phyloP scores from a whole-genome alignment of 2,888 invertebrate species.

The Tachina fera region DNA sequence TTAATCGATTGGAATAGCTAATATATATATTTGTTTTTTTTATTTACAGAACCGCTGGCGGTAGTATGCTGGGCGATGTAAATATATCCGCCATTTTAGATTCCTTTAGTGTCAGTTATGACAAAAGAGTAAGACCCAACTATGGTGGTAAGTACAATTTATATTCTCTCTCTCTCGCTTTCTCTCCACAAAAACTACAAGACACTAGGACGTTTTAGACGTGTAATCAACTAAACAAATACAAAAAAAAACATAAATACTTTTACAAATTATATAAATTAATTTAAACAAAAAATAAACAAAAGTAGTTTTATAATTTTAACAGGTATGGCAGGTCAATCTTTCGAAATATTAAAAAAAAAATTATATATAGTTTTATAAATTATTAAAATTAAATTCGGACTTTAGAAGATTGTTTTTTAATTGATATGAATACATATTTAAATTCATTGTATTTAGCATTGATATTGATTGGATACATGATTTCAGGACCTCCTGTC shows the following conservation, averaged over 20 bases:
- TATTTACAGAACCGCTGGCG: slow-evolving; percentile 81
- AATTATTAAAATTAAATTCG: background rate
- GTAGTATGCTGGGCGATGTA: slow-evolving; percentile 94
- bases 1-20: too few relatives aligned
- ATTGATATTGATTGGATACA: slow-evolving; percentile 76
- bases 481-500: slow-evolving; percentile 96
- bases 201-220: slow-evolving; percentile 5
- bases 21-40: slow-evolving; percentile 20
- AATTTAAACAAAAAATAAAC: background rate
- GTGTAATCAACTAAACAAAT: background rate
- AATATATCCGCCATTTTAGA: slow-evolving; percentile 98
- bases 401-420: background rate
- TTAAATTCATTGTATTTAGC: slow-evolving; percentile 47
- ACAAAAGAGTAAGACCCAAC: slow-evolving; percentile 99
- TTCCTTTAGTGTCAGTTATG: slow-evolving; percentile 98
- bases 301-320: background rate
- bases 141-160: slow-evolving; percentile 93
- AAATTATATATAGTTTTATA: background rate
- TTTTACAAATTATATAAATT: background rate
- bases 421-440: background rate
- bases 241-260: slow-evolving; percentile 13
- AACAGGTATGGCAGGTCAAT: slow-evolving; percentile 2
- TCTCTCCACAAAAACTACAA: background rate
- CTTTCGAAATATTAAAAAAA: background rate
- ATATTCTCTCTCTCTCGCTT: too few relatives aligned